These are phyloP conservation scores for Pangasius mekongensis DNA, from an alignment of 2,797 vertebrate species.

Conservation along the genomic window DNA sequence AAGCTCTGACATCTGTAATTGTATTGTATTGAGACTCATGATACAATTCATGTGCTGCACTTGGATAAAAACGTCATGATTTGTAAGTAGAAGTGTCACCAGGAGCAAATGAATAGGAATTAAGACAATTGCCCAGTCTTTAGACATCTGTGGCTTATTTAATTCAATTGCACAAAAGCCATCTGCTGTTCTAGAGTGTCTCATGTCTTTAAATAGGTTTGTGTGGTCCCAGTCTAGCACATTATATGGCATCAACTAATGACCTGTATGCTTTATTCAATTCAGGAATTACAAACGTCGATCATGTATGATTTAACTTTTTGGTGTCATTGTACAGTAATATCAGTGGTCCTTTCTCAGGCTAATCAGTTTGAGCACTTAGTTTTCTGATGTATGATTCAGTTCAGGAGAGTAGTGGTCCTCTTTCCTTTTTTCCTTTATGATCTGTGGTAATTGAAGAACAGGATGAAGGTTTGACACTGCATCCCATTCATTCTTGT, in stretches of 20 bases:
- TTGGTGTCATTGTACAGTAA: not conserved
- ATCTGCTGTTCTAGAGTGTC: slow-evolving; percentile 20
- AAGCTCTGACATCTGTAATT: slow-evolving; percentile 12
- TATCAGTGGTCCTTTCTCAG: not conserved
- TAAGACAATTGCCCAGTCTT: slow-evolving; percentile 20
- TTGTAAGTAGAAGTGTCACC: slow-evolving; percentile 21
- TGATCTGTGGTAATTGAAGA: not conserved
- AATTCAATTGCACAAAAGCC: slow-evolving; percentile 12
- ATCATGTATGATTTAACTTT: not conserved
- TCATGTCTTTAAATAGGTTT: not conserved
- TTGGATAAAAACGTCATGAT: not conserved
- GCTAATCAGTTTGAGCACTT: not conserved
- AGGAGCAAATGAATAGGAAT: slow-evolving; percentile 20
- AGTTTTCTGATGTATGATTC: not conserved
- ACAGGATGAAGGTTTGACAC: not conserved
- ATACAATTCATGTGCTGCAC: not conserved
- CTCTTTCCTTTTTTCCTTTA: not conserved
- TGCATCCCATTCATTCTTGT: not conserved
- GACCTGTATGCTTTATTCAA: not conserved
- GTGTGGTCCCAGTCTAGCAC: not conserved
- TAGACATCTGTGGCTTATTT: slow-evolving; percentile 28
- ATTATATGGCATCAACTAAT: not conserved
- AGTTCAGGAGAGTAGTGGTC: not conserved
- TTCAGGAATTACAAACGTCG: not conserved
- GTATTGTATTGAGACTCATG: not conserved